Conservation (phyloP, 2,888 invertebrate genomes). For the Lasius fuliginosus region DNA sequence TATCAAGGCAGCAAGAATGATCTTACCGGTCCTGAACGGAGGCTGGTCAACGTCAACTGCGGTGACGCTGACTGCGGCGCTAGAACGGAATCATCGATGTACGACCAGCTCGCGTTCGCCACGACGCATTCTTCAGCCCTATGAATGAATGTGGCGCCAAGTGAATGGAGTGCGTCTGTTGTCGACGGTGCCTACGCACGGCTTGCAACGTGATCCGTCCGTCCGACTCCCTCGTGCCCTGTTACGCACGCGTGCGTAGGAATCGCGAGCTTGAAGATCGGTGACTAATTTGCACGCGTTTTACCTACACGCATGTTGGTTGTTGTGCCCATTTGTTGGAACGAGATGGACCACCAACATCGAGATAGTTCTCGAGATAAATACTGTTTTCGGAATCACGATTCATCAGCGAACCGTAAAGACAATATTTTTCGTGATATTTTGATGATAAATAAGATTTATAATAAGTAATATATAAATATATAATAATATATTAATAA, state of each 20-base stretch:
- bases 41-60: constrained; percentile 41
- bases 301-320: constrained; percentile 56
- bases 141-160: constrained; percentile 86
- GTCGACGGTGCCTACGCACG: constrained; percentile 70
- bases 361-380: constrained; percentile 31
- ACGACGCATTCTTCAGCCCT: constrained; percentile 63
- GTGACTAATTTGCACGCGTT: constrained; percentile 81
- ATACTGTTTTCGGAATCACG: constrained; percentile 1
- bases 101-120: constrained; percentile 31
- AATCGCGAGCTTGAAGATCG: constrained; percentile 59
- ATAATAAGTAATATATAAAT: not conserved
- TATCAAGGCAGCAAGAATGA: constrained; percentile 34
- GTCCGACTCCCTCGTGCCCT: constrained; percentile 23
- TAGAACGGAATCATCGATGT: constrained; percentile 42
- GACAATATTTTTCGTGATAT: not conserved
- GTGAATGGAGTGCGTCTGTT: constrained; percentile 86
- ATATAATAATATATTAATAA: no score
- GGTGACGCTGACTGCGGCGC: constrained; percentile 54
- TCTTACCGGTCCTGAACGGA: constrained; percentile 21
- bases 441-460: not conserved
- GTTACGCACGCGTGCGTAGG: constrained; percentile 54
- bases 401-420: not conserved
- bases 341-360: constrained; percentile 54
- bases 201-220: constrained; percentile 52
- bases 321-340: constrained; percentile 70